Conservation (phyloP, 2,113 vertebrate genomes). For the Seriola dumerili region DNA sequence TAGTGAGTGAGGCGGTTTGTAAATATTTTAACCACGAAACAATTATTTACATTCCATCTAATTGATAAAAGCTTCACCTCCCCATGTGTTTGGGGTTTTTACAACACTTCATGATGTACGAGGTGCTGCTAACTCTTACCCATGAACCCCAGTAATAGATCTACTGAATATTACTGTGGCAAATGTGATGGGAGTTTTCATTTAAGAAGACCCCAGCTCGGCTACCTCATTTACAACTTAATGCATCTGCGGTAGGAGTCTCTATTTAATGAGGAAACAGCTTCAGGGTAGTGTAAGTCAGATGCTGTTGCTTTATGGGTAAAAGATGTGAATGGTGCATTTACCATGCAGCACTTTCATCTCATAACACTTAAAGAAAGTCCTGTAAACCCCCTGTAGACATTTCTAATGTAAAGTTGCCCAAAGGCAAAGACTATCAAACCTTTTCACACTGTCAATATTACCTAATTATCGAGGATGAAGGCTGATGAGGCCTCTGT, state of each 20-base stretch:
- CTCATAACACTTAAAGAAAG: slow-evolving; percentile 4
- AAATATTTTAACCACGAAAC: slow-evolving; percentile 64
- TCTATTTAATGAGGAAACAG: slow-evolving; percentile 61
- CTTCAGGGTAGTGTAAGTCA: slow-evolving; percentile 31
- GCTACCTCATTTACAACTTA: slow-evolving; percentile 44
- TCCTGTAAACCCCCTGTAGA: neutral
- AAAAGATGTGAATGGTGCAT: slow-evolving; percentile 39
- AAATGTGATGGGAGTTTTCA: slow-evolving; percentile 38
- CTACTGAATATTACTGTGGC: slow-evolving; percentile 36
- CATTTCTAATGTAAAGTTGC: slow-evolving; percentile 24
- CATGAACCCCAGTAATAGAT: slow-evolving; percentile 13
- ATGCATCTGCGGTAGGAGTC: slow-evolving; percentile 30
- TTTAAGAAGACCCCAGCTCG: slow-evolving; percentile 20
- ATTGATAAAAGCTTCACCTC: slow-evolving; percentile 63
- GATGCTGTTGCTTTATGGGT: slow-evolving; percentile 31
- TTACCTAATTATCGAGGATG: slow-evolving; percentile 20
- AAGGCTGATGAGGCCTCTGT: neutral
- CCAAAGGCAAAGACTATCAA: slow-evolving; percentile 10
- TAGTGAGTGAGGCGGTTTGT: slow-evolving; percentile 42
- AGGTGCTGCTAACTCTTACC: slow-evolving; percentile 34
- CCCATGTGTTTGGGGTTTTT: slow-evolving; percentile 55
- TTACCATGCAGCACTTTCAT: slow-evolving; percentile 25
- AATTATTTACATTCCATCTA: slow-evolving; percentile 66
- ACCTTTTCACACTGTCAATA: slow-evolving; percentile 4
- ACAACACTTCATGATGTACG: slow-evolving; percentile 45